Percentiles rank a stretch among this genome's conserved stretches.
These are phyloP conservation scores for Drosophila serrata DNA, from an alignment of 1,140 invertebrate species.

Conservation along the genomic window DNA sequence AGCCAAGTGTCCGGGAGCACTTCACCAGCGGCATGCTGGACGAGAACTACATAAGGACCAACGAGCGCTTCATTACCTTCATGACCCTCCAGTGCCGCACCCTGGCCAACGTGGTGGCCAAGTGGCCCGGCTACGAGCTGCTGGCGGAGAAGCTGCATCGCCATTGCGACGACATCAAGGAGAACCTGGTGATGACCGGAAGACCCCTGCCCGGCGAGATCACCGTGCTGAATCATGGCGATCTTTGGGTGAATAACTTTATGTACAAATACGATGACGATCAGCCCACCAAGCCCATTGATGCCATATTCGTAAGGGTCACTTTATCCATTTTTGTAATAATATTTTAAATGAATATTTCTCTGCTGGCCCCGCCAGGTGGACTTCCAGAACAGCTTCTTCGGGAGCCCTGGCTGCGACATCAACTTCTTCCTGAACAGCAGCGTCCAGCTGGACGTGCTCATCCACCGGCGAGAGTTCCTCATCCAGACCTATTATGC, in stretches of 20 bases:
- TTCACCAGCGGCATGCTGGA: conserved; percentile 79
- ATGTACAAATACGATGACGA: conserved; percentile 86
- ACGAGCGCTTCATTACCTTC: conserved; percentile 75
- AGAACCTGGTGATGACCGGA: conserved; percentile 72
- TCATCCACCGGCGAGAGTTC: conserved; percentile 71
- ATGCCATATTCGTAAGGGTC: conserved; percentile 76
- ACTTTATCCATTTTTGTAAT: not conserved
- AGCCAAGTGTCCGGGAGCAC: conserved; percentile 67
- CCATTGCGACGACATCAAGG: conserved; percentile 75
- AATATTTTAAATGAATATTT: not conserved
- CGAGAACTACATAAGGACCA: conserved; percentile 77
- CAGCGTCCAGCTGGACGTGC: conserved; percentile 79
- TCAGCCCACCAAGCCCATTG: conserved; percentile 64
- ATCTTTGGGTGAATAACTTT: conserved; percentile 87
- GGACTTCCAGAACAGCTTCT: conserved; percentile 83
- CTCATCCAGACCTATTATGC: conserved; percentile 74
- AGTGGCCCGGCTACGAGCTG: conserved; percentile 73
- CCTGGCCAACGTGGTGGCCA: conserved; percentile 64
- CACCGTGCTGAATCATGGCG: conserved; percentile 86
- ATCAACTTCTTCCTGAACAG: conserved; percentile 84
- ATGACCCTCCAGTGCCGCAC: conserved; percentile 71
- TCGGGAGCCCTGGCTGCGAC: conserved; percentile 81
- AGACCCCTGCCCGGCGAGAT: conserved; percentile 58
- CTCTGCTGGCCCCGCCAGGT: conserved; percentile 55
- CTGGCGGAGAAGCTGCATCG: conserved; percentile 67